Evolutionary conservation across 2,113 vertebrate species (phyloP).

Genomic region (Ploceus nigricollis): DNA sequence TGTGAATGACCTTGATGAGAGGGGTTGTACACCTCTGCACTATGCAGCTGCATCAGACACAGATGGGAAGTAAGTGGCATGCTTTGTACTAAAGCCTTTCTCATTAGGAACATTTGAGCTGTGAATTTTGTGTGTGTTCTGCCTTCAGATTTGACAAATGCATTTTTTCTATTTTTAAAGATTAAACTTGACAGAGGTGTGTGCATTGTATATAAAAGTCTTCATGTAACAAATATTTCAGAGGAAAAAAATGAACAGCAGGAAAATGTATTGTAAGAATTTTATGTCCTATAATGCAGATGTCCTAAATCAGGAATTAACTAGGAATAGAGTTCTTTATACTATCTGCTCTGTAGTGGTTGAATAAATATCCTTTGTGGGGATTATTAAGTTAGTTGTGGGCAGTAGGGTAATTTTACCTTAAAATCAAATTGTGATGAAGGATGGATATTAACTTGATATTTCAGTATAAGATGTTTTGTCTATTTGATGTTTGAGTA

Average conservation of each 20-base stretch:
- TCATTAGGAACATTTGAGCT: neutral
- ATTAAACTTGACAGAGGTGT: neutral
- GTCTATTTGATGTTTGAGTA: neutral
- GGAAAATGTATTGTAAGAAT: neutral
- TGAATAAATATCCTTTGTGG: neutral
- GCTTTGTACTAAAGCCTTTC: neutral
- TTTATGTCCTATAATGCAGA: neutral
- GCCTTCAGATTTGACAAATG: neutral
- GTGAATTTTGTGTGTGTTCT: neutral
- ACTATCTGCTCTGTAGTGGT: neutral
- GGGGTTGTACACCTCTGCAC: slow-evolving; percentile 95
- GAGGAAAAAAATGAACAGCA: neutral
- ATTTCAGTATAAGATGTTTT: neutral
- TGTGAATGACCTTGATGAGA: slow-evolving; percentile 94
- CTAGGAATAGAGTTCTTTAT: neutral
- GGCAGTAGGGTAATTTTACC: neutral
- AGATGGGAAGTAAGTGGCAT: slow-evolving; percentile 89
- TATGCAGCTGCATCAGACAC: slow-evolving; percentile 97
- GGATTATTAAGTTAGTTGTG: neutral
- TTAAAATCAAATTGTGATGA: neutral
- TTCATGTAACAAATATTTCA: neutral
- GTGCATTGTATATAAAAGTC: neutral
- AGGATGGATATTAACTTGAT: neutral
- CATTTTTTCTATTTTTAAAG: neutral
- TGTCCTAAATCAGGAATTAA: neutral